A percentile compares a stretch with the other conserved stretches of the same genome.
phyloP scores from a whole-genome alignment of 2,797 vertebrate genomes.

The Gallinago stenura region DNA sequence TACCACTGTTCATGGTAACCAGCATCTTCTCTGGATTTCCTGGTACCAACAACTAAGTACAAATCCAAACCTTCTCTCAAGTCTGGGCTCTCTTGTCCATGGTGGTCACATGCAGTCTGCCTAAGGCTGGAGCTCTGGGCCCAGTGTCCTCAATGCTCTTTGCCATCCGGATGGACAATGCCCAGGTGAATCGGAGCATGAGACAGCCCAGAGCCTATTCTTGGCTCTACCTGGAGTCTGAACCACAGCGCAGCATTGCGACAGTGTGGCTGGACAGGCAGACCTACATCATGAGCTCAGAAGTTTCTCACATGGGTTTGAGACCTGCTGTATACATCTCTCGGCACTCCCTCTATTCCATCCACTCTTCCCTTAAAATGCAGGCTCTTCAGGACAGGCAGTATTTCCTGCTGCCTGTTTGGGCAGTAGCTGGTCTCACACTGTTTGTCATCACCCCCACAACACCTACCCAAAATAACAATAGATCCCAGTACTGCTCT shows the following conservation, averaged over 20 bases:
- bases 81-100: neutral
- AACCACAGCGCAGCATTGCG: neutral
- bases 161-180: neutral
- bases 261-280: neutral
- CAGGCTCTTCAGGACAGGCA: neutral
- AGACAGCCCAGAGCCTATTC: rapidly evolving
- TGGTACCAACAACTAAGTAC: neutral
- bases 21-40: neutral
- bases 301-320: neutral
- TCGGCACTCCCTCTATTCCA: neutral
- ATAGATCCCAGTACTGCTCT: neutral
- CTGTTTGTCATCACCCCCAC: neutral
- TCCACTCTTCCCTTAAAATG: neutral
- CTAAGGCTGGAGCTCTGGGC: neutral
- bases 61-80: neutral
- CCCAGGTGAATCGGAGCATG: rapidly evolving
- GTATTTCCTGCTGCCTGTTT: neutral
- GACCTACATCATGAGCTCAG: neutral
- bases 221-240: neutral
- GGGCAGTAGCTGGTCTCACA: neutral
- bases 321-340: neutral
- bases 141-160: neutral
- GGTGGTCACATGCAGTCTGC: neutral
- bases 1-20: neutral
- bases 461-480: neutral